Evolutionary conservation across 1,140 invertebrate genomes (phyloP), one percentile per base, ranked within the genome.

Genomic region (Drosophila ercepeae): DNA sequence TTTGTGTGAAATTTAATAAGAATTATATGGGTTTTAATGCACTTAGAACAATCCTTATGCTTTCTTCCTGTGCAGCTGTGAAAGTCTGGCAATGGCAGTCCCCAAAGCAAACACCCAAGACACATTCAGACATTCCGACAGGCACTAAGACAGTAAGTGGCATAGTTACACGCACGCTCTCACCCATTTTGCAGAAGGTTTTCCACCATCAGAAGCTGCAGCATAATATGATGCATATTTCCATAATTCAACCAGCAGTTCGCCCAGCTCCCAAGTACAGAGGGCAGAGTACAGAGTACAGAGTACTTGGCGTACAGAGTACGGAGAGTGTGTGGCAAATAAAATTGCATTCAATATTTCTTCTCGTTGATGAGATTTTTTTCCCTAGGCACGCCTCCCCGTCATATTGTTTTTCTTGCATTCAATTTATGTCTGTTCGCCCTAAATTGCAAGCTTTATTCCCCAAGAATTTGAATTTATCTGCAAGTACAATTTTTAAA

Each of bases 321-420:
- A 19, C 21, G 14, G 4, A 49, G 14, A 36, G 67, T 58, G 55
- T 84, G 81, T 51, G 67, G 58, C 73, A 84, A 86, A 84, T 84
- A 84, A 84, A 84, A 84, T 84, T 84, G 81, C 81, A 84, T 84
- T 84, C 81, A 84, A 84, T 84, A 84, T 84, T 86, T 84, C 78
- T 76, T 45, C 61, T 57, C 55, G 58, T 54, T 84, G 81, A 84
- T 84, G 81, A 84, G 81, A 86, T 84, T 84, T 68, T 75, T 67
- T 51, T 25, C 54, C 48, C 19, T 25, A 13, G 32, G 39, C 11
- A 29, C 50, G 14, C 46, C 23, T 23, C 29, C 52, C 16, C 55
- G 21, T 27, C 63, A 46, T 41, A 72, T 69, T 77, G 78, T 84
- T 86, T 84, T 72, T 50, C 65, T 73, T 72, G 54, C 76, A 69